phyloP scores from a whole-genome alignment of 2,888 invertebrate species.

The Mythimna albipuncta region DNA sequence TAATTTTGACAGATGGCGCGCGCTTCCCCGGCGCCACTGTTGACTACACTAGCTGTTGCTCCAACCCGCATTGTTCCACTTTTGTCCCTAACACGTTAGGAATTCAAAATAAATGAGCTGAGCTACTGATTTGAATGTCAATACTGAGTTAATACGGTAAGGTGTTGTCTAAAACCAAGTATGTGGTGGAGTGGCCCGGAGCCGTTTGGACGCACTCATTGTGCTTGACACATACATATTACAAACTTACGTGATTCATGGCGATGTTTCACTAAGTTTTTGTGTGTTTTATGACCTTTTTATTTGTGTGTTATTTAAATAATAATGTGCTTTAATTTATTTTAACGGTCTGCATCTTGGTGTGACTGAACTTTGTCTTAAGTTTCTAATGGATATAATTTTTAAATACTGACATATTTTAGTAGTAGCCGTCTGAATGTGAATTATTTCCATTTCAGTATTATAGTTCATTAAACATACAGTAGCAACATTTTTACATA shows the following conservation, averaged over 20 bases:
- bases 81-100: conserved; percentile 83
- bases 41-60: conserved; percentile 87
- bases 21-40: conserved; percentile 87
- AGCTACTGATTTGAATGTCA: conserved; percentile 90
- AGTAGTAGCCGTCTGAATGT: not conserved
- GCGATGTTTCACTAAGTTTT: conserved; percentile 57
- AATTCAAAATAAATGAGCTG: conserved; percentile 87
- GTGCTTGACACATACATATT: conserved; percentile 63
- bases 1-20: conserved; percentile 86
- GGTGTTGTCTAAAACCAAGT: conserved; percentile 86
- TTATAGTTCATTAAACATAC: conserved; percentile 24
- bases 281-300: conserved; percentile 64
- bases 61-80: conserved; percentile 85
- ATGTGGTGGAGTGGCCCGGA: conserved; percentile 65
- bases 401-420: not conserved
- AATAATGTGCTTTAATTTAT: conserved; percentile 61
- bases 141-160: conserved; percentile 86
- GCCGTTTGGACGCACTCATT: conserved; percentile 60
- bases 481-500: conserved; percentile 49
- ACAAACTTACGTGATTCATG: conserved; percentile 64
- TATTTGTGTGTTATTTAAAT: conserved; percentile 65
- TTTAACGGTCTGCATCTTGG: conserved; percentile 44
- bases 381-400: not conserved
- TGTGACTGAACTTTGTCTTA: conserved; percentile 6
- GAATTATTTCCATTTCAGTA: not conserved